phyloP scores from a whole-genome alignment of 1,140 invertebrate species.

The Reticulitermes speratus region DNA sequence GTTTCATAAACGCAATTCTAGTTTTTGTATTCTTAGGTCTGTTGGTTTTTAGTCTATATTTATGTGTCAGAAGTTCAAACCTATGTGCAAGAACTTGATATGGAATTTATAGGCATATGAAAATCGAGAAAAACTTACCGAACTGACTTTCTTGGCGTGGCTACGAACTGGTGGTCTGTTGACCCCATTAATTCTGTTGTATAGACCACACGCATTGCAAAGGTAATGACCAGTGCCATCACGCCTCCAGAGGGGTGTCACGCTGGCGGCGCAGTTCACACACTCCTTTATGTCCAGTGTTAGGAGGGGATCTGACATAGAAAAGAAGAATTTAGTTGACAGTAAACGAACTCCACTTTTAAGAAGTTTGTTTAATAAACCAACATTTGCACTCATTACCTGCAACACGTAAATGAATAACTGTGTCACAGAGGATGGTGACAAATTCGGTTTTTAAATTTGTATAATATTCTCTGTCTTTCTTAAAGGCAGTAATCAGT shows the following conservation, averaged over 20 bases:
- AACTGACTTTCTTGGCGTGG: constrained; percentile 42
- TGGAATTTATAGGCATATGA: too few species aligned
- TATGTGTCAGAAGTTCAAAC: too few species aligned
- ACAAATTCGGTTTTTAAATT: too few species aligned
- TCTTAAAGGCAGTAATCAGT: too few species aligned
- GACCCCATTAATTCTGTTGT: constrained; percentile 83
- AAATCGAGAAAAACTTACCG: constrained; percentile 37
- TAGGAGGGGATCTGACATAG: background rate
- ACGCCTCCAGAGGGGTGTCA: constrained; percentile 83
- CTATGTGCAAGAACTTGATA: too few species aligned
- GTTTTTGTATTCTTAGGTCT: too few species aligned
- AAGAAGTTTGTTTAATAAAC: too few species aligned
- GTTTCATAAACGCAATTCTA: too few species aligned
- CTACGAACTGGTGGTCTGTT: constrained; percentile 68
- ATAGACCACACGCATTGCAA: constrained; percentile 85
- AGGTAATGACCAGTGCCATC: constrained; percentile 87
- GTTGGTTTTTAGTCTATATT: too few species aligned
- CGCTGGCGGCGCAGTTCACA: constrained; percentile 83
- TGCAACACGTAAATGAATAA: background rate
- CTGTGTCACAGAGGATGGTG: too few species aligned
- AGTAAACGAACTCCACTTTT: background rate
- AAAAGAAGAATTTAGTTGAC: background rate
- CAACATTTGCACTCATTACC: background rate
- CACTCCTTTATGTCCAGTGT: constrained; percentile 73
- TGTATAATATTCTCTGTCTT: too few species aligned